phyloP scores from a whole-genome alignment of 2,888 invertebrate genomes.

The Cryptocephalus moraei region DNA sequence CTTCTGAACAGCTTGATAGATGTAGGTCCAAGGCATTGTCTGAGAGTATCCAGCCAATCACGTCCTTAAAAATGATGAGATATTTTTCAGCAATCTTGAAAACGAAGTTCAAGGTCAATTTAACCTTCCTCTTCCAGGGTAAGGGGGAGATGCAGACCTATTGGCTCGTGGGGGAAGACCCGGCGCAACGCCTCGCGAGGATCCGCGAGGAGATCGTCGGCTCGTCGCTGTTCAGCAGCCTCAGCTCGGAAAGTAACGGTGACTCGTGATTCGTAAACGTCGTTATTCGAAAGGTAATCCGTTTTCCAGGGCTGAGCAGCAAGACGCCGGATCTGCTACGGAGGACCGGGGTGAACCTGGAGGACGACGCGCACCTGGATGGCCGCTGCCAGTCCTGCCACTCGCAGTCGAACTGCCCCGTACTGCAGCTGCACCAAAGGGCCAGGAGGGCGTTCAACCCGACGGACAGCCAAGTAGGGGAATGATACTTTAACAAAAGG shows the following conservation, averaged over 20 bases:
- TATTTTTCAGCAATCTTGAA: too few relatives aligned
- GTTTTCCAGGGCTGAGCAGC: constrained; percentile 23
- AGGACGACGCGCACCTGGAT: constrained; percentile 13
- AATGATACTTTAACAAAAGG: too few relatives aligned
- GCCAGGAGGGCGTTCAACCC: constrained; percentile 33
- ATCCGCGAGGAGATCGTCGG: constrained; percentile 37
- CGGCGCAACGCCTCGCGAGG: constrained; percentile 34
- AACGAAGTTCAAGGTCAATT: too few relatives aligned
- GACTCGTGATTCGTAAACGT: too few relatives aligned
- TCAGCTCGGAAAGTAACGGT: constrained; percentile 37
- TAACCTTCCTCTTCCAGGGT: too few relatives aligned
- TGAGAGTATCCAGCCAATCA: too few relatives aligned
- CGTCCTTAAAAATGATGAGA: too few relatives aligned
- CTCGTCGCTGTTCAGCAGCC: constrained; percentile 36
- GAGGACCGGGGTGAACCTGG: constrained; percentile 34
- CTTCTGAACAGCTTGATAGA: too few relatives aligned
- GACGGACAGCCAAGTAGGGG: constrained; percentile 28
- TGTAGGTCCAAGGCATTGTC: too few relatives aligned
- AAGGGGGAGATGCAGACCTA: constrained; percentile 68
- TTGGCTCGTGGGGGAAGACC: constrained; percentile 57
- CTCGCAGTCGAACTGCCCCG: constrained; percentile 28
- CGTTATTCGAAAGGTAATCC: background rate
- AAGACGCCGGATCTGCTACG: constrained; percentile 42
- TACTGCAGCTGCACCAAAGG: constrained; percentile 35
- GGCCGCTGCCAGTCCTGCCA: constrained; percentile 16